These are phyloP conservation scores for Macquaria ambigua DNA, from an alignment of 2,113 vertebrate genomes.

Conservation along the genomic window DNA sequence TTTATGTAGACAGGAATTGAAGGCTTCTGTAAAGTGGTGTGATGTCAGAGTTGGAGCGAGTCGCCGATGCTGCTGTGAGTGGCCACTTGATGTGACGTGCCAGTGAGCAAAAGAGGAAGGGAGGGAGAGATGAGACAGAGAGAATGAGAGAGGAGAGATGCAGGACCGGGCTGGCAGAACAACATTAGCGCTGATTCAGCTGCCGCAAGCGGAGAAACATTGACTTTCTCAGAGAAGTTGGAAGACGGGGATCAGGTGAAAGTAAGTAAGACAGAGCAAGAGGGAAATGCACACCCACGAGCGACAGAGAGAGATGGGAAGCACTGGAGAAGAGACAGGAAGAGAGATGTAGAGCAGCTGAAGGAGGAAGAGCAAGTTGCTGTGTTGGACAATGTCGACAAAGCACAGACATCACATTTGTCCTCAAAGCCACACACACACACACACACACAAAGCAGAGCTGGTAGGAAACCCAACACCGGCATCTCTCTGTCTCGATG, in stretches of 20 bases:
- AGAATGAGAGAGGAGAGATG: conserved; percentile 24
- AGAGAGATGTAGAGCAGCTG: conserved; percentile 33
- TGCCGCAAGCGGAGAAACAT: conserved; percentile 67
- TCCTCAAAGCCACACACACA: conserved; percentile 38
- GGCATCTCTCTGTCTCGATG: conserved; percentile 64
- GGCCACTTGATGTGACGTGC: conserved; percentile 66
- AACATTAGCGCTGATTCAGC: conserved; percentile 79
- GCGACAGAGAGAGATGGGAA: conserved; percentile 51
- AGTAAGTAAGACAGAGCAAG: conserved; percentile 56
- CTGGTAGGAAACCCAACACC: conserved; percentile 73
- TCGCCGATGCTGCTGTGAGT: conserved; percentile 51
- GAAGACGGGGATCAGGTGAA: conserved; percentile 55
- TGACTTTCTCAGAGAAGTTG: conserved; percentile 73
- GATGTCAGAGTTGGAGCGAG: conserved; percentile 64
- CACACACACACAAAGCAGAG: conserved; percentile 29
- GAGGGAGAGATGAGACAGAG: conserved; percentile 32
- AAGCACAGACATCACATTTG: conserved; percentile 44
- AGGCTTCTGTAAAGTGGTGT: conserved; percentile 59
- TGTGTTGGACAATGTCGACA: conserved; percentile 38
- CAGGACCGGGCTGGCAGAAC: conserved; percentile 51
- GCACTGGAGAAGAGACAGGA: conserved; percentile 38
- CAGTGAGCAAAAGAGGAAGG: conserved; percentile 15
- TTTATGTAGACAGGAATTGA: conserved; percentile 56
- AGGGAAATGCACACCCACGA: conserved; percentile 32
- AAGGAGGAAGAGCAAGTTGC: conserved; percentile 65